Base-by-base conservation (phyloP, 1,140 invertebrate species). In the Platorchestia sp. region DNA sequence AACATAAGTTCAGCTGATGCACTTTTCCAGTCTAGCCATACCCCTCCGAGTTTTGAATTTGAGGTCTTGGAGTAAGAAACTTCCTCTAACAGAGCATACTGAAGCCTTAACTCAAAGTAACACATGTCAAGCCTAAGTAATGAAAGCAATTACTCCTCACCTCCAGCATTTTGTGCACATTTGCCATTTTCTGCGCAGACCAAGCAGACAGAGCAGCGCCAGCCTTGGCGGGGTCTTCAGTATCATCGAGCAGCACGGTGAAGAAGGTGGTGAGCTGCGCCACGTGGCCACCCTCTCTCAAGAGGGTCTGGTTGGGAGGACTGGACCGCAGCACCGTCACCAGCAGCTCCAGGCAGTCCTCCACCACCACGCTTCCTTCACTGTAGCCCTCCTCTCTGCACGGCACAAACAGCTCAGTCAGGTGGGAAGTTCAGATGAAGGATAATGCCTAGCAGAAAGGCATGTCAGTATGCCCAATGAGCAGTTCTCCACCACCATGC, bases 251-350 rank as follows among this genome's bases (percentile, higher is more conserved):
- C 44, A 93, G 45, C 7, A 40, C 45, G 0, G 91, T 93, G 91
- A 93, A 93, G 45, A 93, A 93, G 0, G 40, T 93, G 7, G 91
- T 93, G 45, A 93, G 44, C 91, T 93, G 91, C 1, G 87, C 87
- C 87, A 89, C 87, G 36, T 89, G 87, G n/a, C 96, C 97, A 97
- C 98, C 99, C 98, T 99, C 99, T 97, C 99, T 99, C 97, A 99
- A 99, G 97, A 99, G 99, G 97, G 99, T 99, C 97, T 99, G 99
- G 97, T 99, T 99, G 95, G 99, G 99, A 10, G 98, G 98, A 97
- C 99, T 99, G 97, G 99, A 99, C 97, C 98, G 98, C 1, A 99
- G 97, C 95, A 99, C 97, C 97, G 99, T 99, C 47, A 99, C 97
- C 98, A 99, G 98, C 14, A 99, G 97, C n/a, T 99, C 97, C 0